Evolutionary conservation across 1,140 invertebrate genomes (phyloP), one percentile per base, ranked within the genome.

Genomic region (Nasonia longicornis): DNA sequence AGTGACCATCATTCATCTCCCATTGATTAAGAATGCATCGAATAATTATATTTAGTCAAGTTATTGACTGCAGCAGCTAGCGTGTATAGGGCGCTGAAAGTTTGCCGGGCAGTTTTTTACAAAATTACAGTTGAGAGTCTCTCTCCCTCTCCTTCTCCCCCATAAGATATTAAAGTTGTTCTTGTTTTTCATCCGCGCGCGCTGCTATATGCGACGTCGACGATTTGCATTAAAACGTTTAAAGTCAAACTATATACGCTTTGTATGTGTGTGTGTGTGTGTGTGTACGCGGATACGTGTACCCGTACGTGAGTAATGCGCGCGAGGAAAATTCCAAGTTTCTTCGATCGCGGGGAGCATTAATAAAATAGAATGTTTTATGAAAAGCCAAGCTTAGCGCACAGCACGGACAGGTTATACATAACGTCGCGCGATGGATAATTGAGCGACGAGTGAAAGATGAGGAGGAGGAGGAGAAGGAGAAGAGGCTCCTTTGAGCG

Each of bases 1-100:
- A 52, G 52, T 1, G 29, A 11, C 80, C 69, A 71, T 78, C 76
- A 67, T 78, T 78, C 80, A 82, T 78, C 76, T 67, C 12, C 26
- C 66, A 66, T 82, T 76, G 76, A 82, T 82, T 82, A 82, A 81
- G 74, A 81, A 81, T 82, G 75, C 76, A 82, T 73, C 75, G 80
- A 78, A 74, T 82, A 78, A 82, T 82, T 82, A 78, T 78, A 78
- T 82, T 82, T 52, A 78, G 52, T 16, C 26, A 67, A 58, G 69
- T 81, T 72, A 81, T 77, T 71, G 67, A 77, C 52, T 81, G 52
- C 3, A 35, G 31, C 31, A 26, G 31, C 31, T 20, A 52, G 11
- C 29, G 22, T 42, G 63, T 20, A 58, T 16, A 58, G 52, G 2
- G 20, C 48, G 45, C n/a, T 29, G 58, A 77, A 70, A 77, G 48